These are phyloP conservation scores for Julus scandinavius DNA, from an alignment of 2,888 invertebrate species.

Conservation along the genomic window DNA sequence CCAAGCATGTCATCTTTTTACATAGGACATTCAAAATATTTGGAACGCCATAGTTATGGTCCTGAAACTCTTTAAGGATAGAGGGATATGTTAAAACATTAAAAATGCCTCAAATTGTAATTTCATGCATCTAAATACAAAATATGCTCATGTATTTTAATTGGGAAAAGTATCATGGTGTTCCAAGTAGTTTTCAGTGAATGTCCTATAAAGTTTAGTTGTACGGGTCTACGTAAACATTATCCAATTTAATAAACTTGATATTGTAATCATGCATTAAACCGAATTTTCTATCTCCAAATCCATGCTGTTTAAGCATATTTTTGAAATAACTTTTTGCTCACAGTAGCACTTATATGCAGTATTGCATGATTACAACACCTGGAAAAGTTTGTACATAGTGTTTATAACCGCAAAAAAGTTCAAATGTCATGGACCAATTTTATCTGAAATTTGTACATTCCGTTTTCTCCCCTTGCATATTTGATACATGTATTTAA, in stretches of 20 bases:
- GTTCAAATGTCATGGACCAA: conserved; percentile 25
- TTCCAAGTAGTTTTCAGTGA: too few relatives aligned
- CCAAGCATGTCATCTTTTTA: too few relatives aligned
- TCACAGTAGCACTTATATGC: not conserved
- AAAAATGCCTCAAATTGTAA: too few relatives aligned
- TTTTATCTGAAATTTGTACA: not conserved
- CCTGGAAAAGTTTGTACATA: not conserved
- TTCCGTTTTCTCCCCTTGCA: not conserved
- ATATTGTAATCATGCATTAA: too few relatives aligned
- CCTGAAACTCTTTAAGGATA: not conserved
- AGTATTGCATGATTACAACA: not conserved
- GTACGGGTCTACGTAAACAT: too few relatives aligned
- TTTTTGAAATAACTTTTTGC: not conserved
- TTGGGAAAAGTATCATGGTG: too few relatives aligned
- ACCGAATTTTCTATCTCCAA: too few relatives aligned
- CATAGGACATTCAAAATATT: not conserved
- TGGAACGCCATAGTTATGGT: not conserved
- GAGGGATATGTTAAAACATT: not conserved
- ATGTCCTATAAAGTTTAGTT: too few relatives aligned
- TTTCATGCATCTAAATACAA: too few relatives aligned
- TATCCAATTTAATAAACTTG: too few relatives aligned
- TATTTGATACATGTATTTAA: not conserved
- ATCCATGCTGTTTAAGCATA: not conserved
- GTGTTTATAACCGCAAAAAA: not conserved
- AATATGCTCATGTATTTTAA: too few relatives aligned